Base-by-base conservation (phyloP, 2,888 invertebrate genomes). In the Eurytoma adleriae region DNA sequence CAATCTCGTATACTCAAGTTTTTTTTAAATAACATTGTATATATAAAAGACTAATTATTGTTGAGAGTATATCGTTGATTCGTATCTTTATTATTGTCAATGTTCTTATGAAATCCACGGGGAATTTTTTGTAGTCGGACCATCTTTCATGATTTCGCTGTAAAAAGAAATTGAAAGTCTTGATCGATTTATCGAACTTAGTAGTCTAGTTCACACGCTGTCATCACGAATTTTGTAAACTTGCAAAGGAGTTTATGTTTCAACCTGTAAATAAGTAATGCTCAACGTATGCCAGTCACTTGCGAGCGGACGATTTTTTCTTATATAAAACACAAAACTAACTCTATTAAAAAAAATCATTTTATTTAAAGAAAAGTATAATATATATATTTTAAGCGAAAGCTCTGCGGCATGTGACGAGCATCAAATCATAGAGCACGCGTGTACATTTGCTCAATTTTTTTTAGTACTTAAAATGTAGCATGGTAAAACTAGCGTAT, bases 231-330 rank as follows among this genome's bases (percentile, higher is more conserved):
- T 68, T n/a, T 57, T n/a, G 50, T 48, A 71, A 78, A 62, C 50
- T 72, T 67, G 16, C 52, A 62, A 69, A 61, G 7, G 40, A 68
- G 27, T 73, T 56, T 62, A 79, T 27, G 27, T 69, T 78, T n/a
- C 62, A 84, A 83, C 70, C 73, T 85, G 85, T 85, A 85, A 85
- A 85, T 85, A 85, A 83, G 82, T 82, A 83, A 80, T 81, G 83
- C 85, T 83, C 83, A 80, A 82, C 69, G 72, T 78, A 75, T 83
- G 83, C 82, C 82, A 84, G 84, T 84, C 76, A 80, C 77, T 72
- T 83, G 84, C 82, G 64, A 40, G 73, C 76, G 62, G 68, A 75
- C 18, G 62, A 54, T 75, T 78, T 78, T 24, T 48, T 64, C 62
- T 62, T 59, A 69, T 50, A 57, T 30, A 5, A 54, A 54, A 75